These are phyloP conservation scores for Zaprionus bogoriensis DNA, from an alignment of 2,888 invertebrate genomes.

Conservation along the genomic window DNA sequence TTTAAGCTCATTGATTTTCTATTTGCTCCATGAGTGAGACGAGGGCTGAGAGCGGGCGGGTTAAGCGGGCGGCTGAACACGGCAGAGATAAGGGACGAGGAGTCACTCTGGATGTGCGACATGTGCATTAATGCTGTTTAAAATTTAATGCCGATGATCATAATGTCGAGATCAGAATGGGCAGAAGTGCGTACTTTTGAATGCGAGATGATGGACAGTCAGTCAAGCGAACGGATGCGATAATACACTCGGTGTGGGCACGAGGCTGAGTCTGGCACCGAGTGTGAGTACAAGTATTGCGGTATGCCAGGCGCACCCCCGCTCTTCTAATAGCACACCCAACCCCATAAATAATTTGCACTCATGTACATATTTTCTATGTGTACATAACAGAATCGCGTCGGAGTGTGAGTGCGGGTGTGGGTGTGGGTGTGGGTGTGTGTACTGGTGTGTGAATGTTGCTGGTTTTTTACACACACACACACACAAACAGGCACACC, in stretches of 20 bases:
- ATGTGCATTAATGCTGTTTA: slow-evolving; percentile 8
- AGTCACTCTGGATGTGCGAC: not conserved
- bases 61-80: not conserved
- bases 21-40: slow-evolving; percentile 10
- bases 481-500: slow-evolving; percentile 22
- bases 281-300: slow-evolving; percentile 11
- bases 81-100: not conserved
- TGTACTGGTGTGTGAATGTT: slow-evolving; percentile 5
- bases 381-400: slow-evolving; percentile 44
- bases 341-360: slow-evolving; percentile 53
- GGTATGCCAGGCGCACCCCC: slow-evolving; percentile 22
- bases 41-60: slow-evolving; percentile 8
- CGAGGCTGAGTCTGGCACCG: not conserved
- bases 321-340: slow-evolving; percentile 14
- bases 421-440: slow-evolving; percentile 11
- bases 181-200: not conserved
- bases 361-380: slow-evolving; percentile 54
- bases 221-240: slow-evolving; percentile 32
- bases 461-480: slow-evolving; percentile 7
- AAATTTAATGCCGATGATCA: slow-evolving; percentile 21
- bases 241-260: slow-evolving; percentile 24
- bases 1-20: slow-evolving; percentile 52
- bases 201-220: slow-evolving; percentile 12
- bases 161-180: slow-evolving; percentile 28
- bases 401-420: slow-evolving; percentile 12